phyloP scores from a whole-genome alignment of 2,797 vertebrate genomes.

The Silurus lanzhouensis region DNA sequence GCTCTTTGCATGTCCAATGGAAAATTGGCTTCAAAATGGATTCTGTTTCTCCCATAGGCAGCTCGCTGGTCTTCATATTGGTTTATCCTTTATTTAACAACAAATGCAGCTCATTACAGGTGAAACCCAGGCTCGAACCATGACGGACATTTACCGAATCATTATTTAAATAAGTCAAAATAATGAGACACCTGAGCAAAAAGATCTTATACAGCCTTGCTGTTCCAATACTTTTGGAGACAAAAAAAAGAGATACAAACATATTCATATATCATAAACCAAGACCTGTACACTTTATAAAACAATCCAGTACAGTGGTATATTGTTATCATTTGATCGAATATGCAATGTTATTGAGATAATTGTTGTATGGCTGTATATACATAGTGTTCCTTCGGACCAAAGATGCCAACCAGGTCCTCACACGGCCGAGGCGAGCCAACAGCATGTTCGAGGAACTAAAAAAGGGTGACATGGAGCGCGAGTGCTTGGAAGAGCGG shows the following conservation, averaged over 20 bases:
- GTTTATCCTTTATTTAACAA: neutral
- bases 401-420: conserved; percentile 73
- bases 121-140: neutral
- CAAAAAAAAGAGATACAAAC: neutral
- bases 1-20: neutral
- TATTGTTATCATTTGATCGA: neutral
- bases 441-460: conserved; percentile 82
- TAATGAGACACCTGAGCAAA: neutral
- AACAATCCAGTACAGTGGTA: neutral
- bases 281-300: neutral
- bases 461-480: conserved; percentile 85
- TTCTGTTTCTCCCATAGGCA: neutral
- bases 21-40: neutral
- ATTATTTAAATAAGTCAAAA: neutral
- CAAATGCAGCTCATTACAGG: neutral
- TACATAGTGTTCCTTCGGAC: conserved; percentile 80
- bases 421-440: conserved; percentile 79
- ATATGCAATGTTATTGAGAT: neutral
- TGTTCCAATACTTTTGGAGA: neutral
- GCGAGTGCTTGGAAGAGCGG: conserved; percentile 87
- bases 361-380: conserved; percentile 14
- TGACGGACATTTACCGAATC: neutral
- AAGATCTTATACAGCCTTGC: neutral
- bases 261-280: neutral
- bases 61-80: neutral